Evolutionary conservation across 53 echinoderm and acorn worm species (phyloP).

Genomic region (Crossaster papposus): DNA sequence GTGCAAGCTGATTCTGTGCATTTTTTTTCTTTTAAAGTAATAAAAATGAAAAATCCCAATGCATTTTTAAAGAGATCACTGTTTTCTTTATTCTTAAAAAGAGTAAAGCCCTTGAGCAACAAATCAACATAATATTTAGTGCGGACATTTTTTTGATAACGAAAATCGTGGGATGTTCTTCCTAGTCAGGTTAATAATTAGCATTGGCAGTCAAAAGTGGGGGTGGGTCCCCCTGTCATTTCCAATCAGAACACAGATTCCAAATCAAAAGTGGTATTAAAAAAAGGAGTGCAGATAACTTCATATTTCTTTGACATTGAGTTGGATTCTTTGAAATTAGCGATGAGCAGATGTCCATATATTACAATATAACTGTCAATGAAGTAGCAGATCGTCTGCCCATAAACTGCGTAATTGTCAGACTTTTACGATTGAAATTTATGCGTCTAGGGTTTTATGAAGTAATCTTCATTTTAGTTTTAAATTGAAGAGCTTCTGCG

Average conservation of each 20-base stretch:
- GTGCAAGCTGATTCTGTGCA: not conserved
- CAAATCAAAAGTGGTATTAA: not conserved
- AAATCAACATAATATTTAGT: too few species aligned
- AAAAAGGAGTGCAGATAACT: not conserved
- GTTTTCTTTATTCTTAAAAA: too few species aligned
- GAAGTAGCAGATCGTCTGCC: not conserved
- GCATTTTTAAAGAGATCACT: too few species aligned
- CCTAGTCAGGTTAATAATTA: too few species aligned
- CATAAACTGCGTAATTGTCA: slow-evolving; percentile 23
- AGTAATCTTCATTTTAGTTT: slow-evolving; percentile 6
- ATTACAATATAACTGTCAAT: slow-evolving; percentile 31
- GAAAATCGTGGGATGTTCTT: too few species aligned
- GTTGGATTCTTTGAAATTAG: not conserved
- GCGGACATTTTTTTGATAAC: too few species aligned
- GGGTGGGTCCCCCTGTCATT: too few species aligned
- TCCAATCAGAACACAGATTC: not conserved
- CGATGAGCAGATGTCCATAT: not conserved
- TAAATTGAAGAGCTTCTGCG: slow-evolving; percentile 9
- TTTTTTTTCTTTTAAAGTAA: not conserved
- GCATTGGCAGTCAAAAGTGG: too few species aligned
- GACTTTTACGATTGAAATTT: slow-evolving; percentile 48
- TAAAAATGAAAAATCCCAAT: too few species aligned
- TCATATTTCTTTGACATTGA: not conserved
- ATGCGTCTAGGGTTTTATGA: slow-evolving; percentile 28
- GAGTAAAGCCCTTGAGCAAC: too few species aligned